Percentiles rank a stretch among this genome's conserved stretches.
Evolutionary conservation across 2,888 invertebrate species (phyloP).

Genomic region (Caenorhabditis panamensis): DNA sequence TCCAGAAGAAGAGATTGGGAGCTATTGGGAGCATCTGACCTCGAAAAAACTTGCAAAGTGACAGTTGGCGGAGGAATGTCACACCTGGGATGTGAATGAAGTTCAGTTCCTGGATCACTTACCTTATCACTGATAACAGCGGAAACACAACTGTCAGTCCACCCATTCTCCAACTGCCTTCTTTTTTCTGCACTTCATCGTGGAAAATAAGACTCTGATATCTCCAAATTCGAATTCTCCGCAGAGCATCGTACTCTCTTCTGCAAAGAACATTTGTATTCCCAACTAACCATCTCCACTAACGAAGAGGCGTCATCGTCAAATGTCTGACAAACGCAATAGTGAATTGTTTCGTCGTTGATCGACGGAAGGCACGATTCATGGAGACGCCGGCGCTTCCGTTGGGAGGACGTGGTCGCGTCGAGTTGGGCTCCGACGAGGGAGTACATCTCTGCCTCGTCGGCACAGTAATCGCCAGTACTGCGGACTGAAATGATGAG

Average conservation of each 20-base stretch:
- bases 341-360: constrained; percentile 54
- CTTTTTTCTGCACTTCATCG: constrained; percentile 44
- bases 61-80: too few species aligned
- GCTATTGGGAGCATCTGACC: too few species aligned
- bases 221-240: constrained; percentile 69
- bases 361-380: constrained; percentile 69
- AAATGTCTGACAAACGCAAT: constrained; percentile 68
- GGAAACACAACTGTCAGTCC: background rate
- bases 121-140: background rate
- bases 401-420: constrained; percentile 50
- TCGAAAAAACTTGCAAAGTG: too few species aligned
- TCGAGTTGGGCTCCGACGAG: constrained; percentile 66
- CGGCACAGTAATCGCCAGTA: constrained; percentile 64
- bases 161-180: background rate
- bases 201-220: constrained; percentile 67
- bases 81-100: background rate
- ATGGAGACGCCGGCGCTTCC: constrained; percentile 45
- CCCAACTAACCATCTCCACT: constrained; percentile 5
- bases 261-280: constrained; percentile 5
- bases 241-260: constrained; percentile 50
- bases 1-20: background rate
- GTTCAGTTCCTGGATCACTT: background rate
- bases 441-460: constrained; percentile 55
- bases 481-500: constrained; percentile 47
- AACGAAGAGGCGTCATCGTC: constrained; percentile 42